Evolutionary conservation across 2,113 vertebrate species (phyloP), one percentile per base, ranked within the genome.

Genomic region (Mionectes macconnelli): DNA sequence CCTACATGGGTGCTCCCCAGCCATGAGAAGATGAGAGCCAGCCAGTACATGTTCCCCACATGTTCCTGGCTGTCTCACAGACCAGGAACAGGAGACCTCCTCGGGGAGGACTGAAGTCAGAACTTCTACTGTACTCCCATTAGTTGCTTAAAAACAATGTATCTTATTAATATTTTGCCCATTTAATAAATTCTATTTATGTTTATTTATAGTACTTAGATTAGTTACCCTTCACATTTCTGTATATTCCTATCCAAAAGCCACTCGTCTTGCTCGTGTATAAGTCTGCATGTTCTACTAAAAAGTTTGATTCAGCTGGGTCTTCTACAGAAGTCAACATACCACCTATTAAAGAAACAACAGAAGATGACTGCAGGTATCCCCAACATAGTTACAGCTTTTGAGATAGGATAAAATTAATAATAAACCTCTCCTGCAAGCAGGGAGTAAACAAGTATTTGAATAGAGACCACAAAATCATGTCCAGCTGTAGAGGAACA

Each of bases 171-270:
- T 53, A 37, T 70, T 94, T 53, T 55, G 4, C 52, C 27, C 12
- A 25, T 75, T 75, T 64, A 63, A 49, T 78, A 8, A 73, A 64
- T 5, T 19, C 10, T 64, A 13, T 35, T 76, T 70, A 24, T 89
- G 14, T 31, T 57, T 53, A 64, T 63, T 42, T 69, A 25, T 27
- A 22, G 27, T 84, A 59, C 8, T 78, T 78, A 24, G 37, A 79
- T 66, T 37, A 83, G 18, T 72, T 98, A 99, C 99, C 98, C 88
- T 98, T 97, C 52, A 98, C 96, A 84, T 98, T 99, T 95, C 98
- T 98, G 60, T 98, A 98, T 44, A 99, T 76, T 86, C 99, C 99
- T 79, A 98, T 98, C 99, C 99, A 99, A 97, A 99, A 99, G 9
- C 93, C 96, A 24, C 96, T 97, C 40, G 97, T 89, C n/a, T 88